Evolutionary conservation across 2,113 vertebrate species (phyloP).

Genomic region (Chinchilla lanigera): DNA sequence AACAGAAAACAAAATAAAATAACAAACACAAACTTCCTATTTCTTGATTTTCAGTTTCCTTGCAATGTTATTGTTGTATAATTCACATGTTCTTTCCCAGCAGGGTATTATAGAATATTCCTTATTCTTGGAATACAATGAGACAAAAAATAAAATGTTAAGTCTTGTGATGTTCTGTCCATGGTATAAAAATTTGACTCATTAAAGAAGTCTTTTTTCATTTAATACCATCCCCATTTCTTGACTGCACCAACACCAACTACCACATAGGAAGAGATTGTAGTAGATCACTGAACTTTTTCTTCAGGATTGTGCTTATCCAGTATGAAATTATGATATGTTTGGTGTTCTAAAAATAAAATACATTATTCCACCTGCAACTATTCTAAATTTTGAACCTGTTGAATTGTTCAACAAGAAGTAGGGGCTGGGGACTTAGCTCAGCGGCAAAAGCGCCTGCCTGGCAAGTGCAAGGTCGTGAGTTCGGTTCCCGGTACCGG

Average conservation of each 20-base stretch:
- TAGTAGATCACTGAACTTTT: not conserved
- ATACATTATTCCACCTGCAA: not conserved
- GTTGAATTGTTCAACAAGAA: too few species aligned
- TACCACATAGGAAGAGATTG: not conserved
- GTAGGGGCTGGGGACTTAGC: too few species aligned
- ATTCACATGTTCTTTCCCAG: not conserved
- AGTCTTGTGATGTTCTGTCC: not conserved
- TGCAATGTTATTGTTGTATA: not conserved
- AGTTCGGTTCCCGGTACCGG: too few species aligned
- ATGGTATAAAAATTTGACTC: not conserved
- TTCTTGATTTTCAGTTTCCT: not conserved
- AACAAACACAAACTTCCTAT: not conserved
- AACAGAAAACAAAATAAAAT: constrained; percentile 12
- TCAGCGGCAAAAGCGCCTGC: too few species aligned
- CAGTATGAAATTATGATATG: not conserved
- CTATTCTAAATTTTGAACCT: not conserved
- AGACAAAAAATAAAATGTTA: not conserved
- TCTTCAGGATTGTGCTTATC: not conserved
- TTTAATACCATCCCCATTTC: not conserved
- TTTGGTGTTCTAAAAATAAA: not conserved
- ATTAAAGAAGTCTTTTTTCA: not conserved
- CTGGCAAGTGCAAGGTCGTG: too few species aligned
- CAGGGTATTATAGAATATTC: not conserved
- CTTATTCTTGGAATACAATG: not conserved
- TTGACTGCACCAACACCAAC: not conserved